A percentile compares a stretch with the other conserved stretches of the same genome.
These are phyloP conservation scores for Trematomus bernacchii DNA, from an alignment of 2,797 vertebrate genomes.

Conservation along the genomic window DNA sequence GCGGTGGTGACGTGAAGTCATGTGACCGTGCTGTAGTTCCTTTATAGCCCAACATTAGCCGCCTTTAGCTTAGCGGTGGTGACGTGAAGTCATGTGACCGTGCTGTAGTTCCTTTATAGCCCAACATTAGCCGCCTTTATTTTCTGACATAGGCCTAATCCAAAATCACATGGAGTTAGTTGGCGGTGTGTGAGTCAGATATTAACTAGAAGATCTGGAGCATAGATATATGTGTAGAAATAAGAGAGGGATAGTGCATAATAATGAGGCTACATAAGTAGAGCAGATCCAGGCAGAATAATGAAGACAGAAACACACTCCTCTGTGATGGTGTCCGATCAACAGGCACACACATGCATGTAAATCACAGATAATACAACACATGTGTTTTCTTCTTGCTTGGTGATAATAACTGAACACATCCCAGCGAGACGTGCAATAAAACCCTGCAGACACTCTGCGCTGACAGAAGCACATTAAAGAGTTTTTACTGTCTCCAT, in stretches of 20 bases:
- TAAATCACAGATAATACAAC: slow-evolving; percentile 18
- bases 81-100: no score
- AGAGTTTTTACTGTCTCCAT: slow-evolving; percentile 53
- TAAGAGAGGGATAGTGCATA: neutral
- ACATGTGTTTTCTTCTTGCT: neutral
- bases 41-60: no score
- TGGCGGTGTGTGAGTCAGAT: slow-evolving; percentile 6
- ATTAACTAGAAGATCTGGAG: neutral
- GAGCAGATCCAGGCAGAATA: slow-evolving; percentile 38
- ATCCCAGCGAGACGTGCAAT: slow-evolving; percentile 28
- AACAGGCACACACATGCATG: slow-evolving; percentile 22
- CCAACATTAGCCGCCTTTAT: no score
- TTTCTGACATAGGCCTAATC: no score
- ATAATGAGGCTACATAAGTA: slow-evolving; percentile 35
- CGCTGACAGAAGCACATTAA: slow-evolving; percentile 26
- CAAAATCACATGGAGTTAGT: neutral
- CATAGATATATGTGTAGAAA: neutral
- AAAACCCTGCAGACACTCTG: slow-evolving; percentile 37
- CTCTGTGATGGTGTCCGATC: slow-evolving; percentile 47
- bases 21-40: no score
- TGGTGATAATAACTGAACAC: slow-evolving; percentile 12
- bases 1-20: no score
- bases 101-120: no score
- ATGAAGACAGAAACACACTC: slow-evolving; percentile 31
- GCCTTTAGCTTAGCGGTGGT: no score